These are phyloP conservation scores for Corynorhinus townsendii DNA, from an alignment of 2,113 vertebrate species.

Conservation along the genomic window DNA sequence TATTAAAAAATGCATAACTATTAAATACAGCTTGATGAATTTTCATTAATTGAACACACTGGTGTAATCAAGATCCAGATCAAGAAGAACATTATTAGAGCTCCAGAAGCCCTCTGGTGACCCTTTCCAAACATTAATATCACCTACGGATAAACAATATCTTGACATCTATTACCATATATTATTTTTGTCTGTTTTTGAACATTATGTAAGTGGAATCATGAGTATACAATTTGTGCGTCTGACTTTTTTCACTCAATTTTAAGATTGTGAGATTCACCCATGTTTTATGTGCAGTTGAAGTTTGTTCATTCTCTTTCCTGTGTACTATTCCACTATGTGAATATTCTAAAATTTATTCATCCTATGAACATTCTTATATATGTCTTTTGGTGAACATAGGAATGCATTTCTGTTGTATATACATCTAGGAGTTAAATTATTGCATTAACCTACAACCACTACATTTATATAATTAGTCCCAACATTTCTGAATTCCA, in stretches of 20 bases:
- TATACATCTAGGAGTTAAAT: neutral
- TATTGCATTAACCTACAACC: neutral
- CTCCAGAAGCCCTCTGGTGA: neutral
- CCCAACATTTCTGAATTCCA: neutral
- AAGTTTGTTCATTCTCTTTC: conserved; percentile 16
- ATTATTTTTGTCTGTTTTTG: conserved; percentile 6
- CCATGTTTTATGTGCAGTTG: neutral
- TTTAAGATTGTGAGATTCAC: neutral
- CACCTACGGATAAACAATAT: neutral
- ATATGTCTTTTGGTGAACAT: neutral
- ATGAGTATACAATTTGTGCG: neutral
- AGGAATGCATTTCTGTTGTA: conserved; percentile 15
- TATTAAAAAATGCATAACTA: neutral
- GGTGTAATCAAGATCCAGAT: neutral
- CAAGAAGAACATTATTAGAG: neutral
- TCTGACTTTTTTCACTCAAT: neutral
- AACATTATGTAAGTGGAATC: neutral
- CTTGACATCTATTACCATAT: neutral
- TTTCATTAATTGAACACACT: neutral
- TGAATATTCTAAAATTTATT: neutral
- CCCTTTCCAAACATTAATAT: conserved; percentile 3
- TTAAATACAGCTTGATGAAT: neutral
- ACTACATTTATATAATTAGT: conserved; percentile 14
- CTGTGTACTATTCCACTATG: neutral
- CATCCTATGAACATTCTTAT: neutral